These are phyloP conservation scores for Stigmatopora argus DNA, from an alignment of 2,113 vertebrate species.

Conservation along the genomic window DNA sequence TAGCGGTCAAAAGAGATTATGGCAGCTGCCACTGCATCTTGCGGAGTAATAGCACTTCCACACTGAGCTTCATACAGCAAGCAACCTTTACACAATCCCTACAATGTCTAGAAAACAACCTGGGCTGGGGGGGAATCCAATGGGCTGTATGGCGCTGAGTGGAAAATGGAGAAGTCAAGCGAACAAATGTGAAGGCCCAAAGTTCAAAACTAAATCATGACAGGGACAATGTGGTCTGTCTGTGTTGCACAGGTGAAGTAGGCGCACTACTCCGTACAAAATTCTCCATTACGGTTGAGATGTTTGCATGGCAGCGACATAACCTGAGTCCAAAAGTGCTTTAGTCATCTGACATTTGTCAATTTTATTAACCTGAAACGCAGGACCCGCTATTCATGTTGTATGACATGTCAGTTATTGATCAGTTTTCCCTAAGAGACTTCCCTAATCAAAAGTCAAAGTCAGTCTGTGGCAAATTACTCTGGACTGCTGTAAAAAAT, in stretches of 20 bases:
- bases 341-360: too few relatives aligned
- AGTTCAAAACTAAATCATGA: constrained; percentile 53
- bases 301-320: not conserved
- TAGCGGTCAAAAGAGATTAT: constrained; percentile 21
- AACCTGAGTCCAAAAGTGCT: too few relatives aligned
- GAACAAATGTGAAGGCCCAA: constrained; percentile 17
- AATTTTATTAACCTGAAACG: not conserved
- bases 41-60: not conserved
- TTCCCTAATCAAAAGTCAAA: not conserved
- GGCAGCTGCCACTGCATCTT: constrained; percentile 3
- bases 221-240: constrained; percentile 35
- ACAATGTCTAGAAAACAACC: constrained; percentile 34
- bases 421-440: not conserved
- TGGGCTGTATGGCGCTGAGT: not conserved
- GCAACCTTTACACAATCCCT: constrained; percentile 18
- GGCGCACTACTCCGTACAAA: too few relatives aligned
- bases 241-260: constrained; percentile 14
- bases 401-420: not conserved
- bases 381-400: not conserved
- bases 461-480: not conserved
- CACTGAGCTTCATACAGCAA: constrained; percentile 1
- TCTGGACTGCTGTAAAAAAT: not conserved
- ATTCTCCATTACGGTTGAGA: too few relatives aligned
- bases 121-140: constrained; percentile 32
- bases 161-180: constrained; percentile 48